These are phyloP conservation scores for Netelia inedita DNA, from an alignment of 2,888 invertebrate species.

Conservation along the genomic window DNA sequence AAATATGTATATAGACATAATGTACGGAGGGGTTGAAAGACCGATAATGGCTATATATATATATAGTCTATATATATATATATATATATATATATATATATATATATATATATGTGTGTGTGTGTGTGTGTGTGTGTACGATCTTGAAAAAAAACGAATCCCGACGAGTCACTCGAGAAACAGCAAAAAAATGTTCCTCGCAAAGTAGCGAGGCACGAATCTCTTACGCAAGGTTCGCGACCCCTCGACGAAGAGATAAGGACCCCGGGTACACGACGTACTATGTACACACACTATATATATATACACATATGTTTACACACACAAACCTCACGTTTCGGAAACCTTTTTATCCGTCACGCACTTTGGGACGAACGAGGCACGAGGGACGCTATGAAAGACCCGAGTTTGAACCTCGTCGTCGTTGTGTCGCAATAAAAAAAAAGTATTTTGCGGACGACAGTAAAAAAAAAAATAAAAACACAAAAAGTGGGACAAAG, in stretches of 20 bases:
- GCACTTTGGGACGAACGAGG: conserved; percentile 31
- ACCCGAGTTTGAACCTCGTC: conserved; percentile 17
- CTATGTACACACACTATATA: background rate
- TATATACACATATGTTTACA: conserved; percentile 10
- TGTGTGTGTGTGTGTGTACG: too few species aligned
- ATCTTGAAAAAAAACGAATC: conserved; percentile 25
- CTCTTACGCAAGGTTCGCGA: conserved; percentile 22
- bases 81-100: background rate
- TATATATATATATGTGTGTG: background rate
- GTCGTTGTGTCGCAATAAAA: conserved; percentile 6
- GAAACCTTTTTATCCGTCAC: conserved; percentile 37
- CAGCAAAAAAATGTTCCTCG: background rate
- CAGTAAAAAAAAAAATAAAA: conserved; percentile 14
- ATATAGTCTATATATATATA: background rate
- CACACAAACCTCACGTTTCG: conserved; percentile 21
- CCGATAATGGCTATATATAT: background rate
- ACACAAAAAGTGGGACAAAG: background rate
- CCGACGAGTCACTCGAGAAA: background rate
- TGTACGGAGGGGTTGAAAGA: conserved; percentile 8
- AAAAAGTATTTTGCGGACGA: background rate
- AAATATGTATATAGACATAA: background rate
- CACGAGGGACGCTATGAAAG: conserved; percentile 14
- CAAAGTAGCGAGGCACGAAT: conserved; percentile 22
- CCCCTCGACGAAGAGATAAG: conserved; percentile 41
- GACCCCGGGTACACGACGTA: background rate